Percentiles rank a stretch among this genome's conserved stretches.
Evolutionary conservation across 2,888 invertebrate species (phyloP).

Genomic region (Autographa pulchrina): DNA sequence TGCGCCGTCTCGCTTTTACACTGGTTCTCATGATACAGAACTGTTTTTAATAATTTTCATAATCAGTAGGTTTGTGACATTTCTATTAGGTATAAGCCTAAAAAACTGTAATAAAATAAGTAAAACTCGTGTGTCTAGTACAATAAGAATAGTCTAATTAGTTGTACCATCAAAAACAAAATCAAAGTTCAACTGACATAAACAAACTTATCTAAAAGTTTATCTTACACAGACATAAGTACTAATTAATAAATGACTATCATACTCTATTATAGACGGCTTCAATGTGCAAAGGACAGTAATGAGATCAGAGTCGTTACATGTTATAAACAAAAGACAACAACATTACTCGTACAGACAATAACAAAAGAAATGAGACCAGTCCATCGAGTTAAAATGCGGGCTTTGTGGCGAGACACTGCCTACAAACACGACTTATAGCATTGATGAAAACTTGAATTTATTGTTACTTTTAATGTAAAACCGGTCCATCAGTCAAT

Average conservation of each 20-base stretch:
- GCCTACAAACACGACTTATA: slow-evolving; percentile 29
- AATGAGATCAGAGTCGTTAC: slow-evolving; percentile 32
- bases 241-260: slow-evolving; percentile 9
- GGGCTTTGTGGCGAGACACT: slow-evolving; percentile 70
- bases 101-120: not conserved
- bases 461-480: slow-evolving; percentile 15
- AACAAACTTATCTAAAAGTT: slow-evolving; percentile 3
- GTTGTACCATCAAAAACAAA: not conserved
- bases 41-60: too few relatives aligned
- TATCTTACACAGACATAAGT: slow-evolving; percentile 6
- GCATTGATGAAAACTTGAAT: slow-evolving; percentile 25
- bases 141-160: not conserved
- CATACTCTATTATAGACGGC: slow-evolving; percentile 19
- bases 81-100: too few relatives aligned
- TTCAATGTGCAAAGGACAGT: not conserved
- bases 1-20: too few relatives aligned
- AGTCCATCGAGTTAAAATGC: slow-evolving; percentile 64
- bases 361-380: slow-evolving; percentile 70
- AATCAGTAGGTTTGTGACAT: too few relatives aligned
- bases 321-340: slow-evolving; percentile 60
- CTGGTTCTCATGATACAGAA: too few relatives aligned
- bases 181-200: not conserved
- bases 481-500: slow-evolving; percentile 5
- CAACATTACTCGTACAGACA: slow-evolving; percentile 54
- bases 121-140: not conserved